phyloP scores from a whole-genome alignment of 2,113 vertebrate genomes.

The Pao palembangensis region DNA sequence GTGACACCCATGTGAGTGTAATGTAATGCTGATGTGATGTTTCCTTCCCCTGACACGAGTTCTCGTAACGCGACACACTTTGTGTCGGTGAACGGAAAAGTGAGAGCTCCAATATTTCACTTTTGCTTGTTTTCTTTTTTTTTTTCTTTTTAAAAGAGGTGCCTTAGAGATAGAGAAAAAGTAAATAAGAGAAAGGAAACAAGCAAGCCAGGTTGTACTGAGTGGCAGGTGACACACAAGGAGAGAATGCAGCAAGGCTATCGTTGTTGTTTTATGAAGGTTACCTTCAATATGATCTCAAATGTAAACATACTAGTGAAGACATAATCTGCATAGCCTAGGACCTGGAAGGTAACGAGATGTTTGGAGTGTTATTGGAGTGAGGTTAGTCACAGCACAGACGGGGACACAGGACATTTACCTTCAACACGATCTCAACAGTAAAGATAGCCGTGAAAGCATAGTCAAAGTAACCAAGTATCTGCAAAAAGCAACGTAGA shows the following conservation, averaged over 20 bases:
- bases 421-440: conserved; percentile 99
- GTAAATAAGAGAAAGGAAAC: conserved; percentile 75
- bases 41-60: conserved; percentile 59
- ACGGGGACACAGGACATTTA: conserved; percentile 81
- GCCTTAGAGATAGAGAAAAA: conserved; percentile 64
- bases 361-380: conserved; percentile 84
- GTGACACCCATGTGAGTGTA: conserved; percentile 59
- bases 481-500: conserved; percentile 92
- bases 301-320: conserved; percentile 99
- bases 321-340: conserved; percentile 99
- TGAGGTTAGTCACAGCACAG: conserved; percentile 73
- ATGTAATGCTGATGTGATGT: conserved; percentile 64
- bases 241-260: conserved; percentile 84
- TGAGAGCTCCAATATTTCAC: conserved; percentile 38
- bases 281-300: conserved; percentile 99
- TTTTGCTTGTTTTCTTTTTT: conserved; percentile 19
- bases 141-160: conserved; percentile 75
- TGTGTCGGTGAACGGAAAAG: conserved; percentile 37
- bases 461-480: conserved; percentile 99
- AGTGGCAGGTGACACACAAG: conserved; percentile 83
- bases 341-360: conserved; percentile 96
- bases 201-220: conserved; percentile 84
- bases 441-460: conserved; percentile 99
- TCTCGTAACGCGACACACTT: conserved; percentile 41
- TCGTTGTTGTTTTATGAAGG: conserved; percentile 75